These are phyloP conservation scores for Atta cephalotes DNA, from an alignment of 1,140 invertebrate genomes.

Conservation along the genomic window DNA sequence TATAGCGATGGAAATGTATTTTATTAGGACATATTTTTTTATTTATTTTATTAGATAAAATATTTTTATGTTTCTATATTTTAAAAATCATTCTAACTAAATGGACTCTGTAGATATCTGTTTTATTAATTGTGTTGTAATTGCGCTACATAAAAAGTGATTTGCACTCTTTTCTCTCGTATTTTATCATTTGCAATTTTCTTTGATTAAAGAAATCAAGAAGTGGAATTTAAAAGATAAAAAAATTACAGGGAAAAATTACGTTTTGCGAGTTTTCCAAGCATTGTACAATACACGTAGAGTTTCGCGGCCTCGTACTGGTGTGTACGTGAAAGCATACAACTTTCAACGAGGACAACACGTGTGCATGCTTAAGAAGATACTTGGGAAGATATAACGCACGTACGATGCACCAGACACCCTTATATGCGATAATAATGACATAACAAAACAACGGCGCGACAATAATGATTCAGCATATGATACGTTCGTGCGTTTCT, in stretches of 20 bases:
- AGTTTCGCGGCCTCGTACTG: neutral
- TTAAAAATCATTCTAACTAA: neutral
- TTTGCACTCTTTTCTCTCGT: neutral
- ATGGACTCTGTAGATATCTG: neutral
- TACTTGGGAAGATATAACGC: constrained; percentile 1
- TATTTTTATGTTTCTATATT: neutral
- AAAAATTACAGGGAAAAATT: neutral
- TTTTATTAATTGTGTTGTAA: neutral
- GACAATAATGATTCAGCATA: constrained; percentile 63
- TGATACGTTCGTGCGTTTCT: constrained; percentile 26
- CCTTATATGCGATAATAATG: constrained; percentile 55
- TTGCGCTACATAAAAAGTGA: neutral
- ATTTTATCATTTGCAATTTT: neutral
- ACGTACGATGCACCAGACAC: constrained; percentile 23
- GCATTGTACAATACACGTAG: neutral
- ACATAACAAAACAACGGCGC: constrained; percentile 53
- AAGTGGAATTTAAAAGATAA: constrained; percentile 4
- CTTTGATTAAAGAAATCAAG: neutral
- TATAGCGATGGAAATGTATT: neutral
- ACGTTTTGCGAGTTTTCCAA: neutral
- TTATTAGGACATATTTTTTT: too few species aligned
- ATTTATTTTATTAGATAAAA: neutral
- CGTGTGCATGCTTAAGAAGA: constrained; percentile 12
- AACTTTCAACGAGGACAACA: constrained; percentile 16
- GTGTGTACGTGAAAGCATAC: neutral